phyloP scores from a whole-genome alignment of 1,140 invertebrate species.

The Conus ventricosus region DNA sequence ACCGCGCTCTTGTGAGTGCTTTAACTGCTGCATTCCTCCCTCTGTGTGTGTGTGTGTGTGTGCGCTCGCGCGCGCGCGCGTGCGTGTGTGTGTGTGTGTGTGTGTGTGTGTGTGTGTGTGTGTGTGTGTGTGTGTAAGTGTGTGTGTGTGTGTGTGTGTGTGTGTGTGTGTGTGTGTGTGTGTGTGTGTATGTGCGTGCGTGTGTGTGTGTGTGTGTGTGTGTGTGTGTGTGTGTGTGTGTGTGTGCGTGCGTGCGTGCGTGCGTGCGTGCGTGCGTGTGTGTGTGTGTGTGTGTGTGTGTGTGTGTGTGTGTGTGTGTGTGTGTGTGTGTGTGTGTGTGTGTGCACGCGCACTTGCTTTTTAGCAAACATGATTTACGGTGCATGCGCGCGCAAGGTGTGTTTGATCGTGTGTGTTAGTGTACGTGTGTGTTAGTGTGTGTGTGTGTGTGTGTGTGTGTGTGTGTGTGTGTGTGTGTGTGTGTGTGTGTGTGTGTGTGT shows the following conservation, averaged over 20 bases:
- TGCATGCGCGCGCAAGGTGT: not conserved
- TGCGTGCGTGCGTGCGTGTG: not conserved
- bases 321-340: conserved; percentile 10
- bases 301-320: too few species aligned
- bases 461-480: conserved; percentile 20
- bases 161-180: not conserved
- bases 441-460: conserved; percentile 7
- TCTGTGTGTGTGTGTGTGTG: too few species aligned
- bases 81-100: too few species aligned
- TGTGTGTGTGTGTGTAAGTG: conserved; percentile 8
- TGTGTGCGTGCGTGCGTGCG: not conserved
- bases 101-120: conserved; percentile 17
- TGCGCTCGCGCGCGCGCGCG: too few species aligned
- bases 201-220: conserved; percentile 17
- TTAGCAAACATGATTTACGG: too few species aligned
- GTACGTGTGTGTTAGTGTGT: too few species aligned
- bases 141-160: conserved; percentile 15
- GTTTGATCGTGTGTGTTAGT: not conserved
- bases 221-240: not conserved
- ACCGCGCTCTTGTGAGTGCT: too few species aligned
- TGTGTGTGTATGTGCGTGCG: not conserved
- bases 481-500: conserved; percentile 7
- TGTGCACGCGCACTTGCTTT: not conserved
- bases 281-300: conserved; percentile 2
- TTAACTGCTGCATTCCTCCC: too few species aligned